Evolutionary conservation across 2,888 invertebrate genomes (phyloP).

Genomic region (Peribatodes rhomboidaria): DNA sequence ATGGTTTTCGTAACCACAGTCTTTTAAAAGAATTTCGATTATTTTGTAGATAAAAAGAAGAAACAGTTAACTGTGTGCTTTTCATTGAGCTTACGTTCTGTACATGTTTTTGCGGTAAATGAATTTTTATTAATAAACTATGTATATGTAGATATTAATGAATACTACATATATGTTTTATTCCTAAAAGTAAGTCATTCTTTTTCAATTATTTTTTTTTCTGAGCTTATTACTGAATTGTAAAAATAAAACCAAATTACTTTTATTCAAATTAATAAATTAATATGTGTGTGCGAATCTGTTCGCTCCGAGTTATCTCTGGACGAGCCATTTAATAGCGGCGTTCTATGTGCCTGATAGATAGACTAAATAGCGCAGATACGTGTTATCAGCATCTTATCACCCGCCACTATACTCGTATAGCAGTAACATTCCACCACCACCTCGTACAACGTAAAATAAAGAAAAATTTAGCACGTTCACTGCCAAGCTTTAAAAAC

Average conservation of each 20-base stretch:
- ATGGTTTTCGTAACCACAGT: neutral
- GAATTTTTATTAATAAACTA: too few species aligned
- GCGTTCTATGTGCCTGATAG: constrained; percentile 20
- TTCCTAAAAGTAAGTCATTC: too few species aligned
- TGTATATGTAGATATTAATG: too few species aligned
- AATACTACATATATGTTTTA: too few species aligned
- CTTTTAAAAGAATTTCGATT: neutral
- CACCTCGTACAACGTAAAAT: too few species aligned
- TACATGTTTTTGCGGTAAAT: neutral
- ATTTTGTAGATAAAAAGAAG: too few species aligned
- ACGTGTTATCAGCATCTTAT: constrained; percentile 26
- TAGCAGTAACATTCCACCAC: neutral
- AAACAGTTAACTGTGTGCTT: too few species aligned
- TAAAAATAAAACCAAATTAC: neutral
- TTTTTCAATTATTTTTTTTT: too few species aligned
- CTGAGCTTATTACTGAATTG: too few species aligned
- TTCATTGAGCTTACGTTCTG: neutral
- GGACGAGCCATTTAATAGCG: constrained; percentile 20
- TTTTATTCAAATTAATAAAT: neutral
- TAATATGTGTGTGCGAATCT: constrained; percentile 7
- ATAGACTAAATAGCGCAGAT: constrained; percentile 30
- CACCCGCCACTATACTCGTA: constrained; percentile 2
- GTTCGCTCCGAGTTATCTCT: neutral
- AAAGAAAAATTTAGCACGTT: too few species aligned
- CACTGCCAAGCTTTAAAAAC: too few species aligned